Base-by-base conservation (phyloP, 2,113 vertebrate genomes). In the Bambusicola thoracicus region DNA sequence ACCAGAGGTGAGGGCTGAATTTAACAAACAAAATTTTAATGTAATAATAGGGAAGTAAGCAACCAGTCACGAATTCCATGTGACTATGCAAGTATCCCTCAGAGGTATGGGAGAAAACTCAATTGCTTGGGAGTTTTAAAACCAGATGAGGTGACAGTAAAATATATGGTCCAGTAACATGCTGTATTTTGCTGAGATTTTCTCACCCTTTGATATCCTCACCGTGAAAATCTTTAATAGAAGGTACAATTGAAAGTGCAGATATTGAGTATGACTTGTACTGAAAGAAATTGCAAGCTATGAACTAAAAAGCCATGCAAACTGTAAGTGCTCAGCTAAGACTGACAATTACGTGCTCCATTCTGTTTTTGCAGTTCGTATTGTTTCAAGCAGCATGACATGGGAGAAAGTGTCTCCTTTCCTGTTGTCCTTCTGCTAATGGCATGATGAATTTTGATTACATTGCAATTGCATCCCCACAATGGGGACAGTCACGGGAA, bases 391-490 rank as follows among this genome's bases (percentile, higher is more conserved):
- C 70, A 85, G 91, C 29, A 29, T 67, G 85, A 92, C 79, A 80
- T 27, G 2, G 81, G 82, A 90, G 59, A 81, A 92, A 94, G 94
- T 69, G 89, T 93, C 81, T 96, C 96, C 96, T 97, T 97, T 93
- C 69, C 86, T 92, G 91, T 87, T 91, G 93, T 96, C 86, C 87
- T 97, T 92, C 92, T 87, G 90, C 90, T 95, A 93, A 30, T 80
- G 92, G 93, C 78, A 86, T 95, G 67, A 96, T 84, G 86, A 88
- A 87, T 65, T 61, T 93, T 94, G 88, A 83, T 88, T 94, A 80
- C 69, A 10, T 48, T 86, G 87, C 93, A 85, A 27, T 34, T 72
- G 80, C 83, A 85, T 90, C 78, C 65, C 89, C 22, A 21, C 27
- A 8, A 62, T 27, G 75, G 79, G 84, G 93, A 94, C 92, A 62